Base-by-base conservation (phyloP, 2,888 invertebrate genomes). In the Xanthorhoe designata region DNA sequence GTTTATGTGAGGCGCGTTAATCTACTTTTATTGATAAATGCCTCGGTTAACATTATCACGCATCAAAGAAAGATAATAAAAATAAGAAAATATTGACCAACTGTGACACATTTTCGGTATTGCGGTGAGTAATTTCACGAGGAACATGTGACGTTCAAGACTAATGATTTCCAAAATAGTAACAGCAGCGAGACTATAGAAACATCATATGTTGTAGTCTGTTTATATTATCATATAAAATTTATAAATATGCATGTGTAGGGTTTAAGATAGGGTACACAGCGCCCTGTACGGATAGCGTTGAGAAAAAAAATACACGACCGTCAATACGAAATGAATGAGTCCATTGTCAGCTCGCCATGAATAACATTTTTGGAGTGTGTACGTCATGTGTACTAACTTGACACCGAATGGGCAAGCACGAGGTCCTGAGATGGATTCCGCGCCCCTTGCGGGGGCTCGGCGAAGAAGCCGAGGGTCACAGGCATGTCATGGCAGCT, bases 51-150 rank as follows among this genome's bases (percentile, higher is more conserved):
- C 78, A 88, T 88, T 88, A 87, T 88, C 78, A 71, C 72, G 82
- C 87, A 90, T 92, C 92, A 92, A 92, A 89, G 86, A 78, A 76
- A 81, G 78, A 82, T 83, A 84, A 89, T 92, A 91, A 92, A 91
- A 80, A 84, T 74, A 79, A 84, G 81, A 84, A 89, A 86, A 87
- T 91, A 91, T 91, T 87, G 88, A 87, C 78, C 78, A 72, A 71
- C 75, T 74, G 81, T 83, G 88, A 88, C 90, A 89, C 84, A 80
- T 87, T 79, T 87, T 88, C 86, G 77, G 84, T 82, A 81, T 77
- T 79, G 80, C 82, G 78, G 82, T 85, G 86, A 90, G 83, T 87
- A 88, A 89, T 87, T 84, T 83, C 80, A 81, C 78, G 72, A 82
- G 78, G 75, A 75, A 72, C 80, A 72, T 84, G 83, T 83, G 85